Evolutionary conservation across 2,888 invertebrate genomes (phyloP), one percentile per base, ranked within the genome.

Genomic region (Chaetogeoica ovagalla): DNA sequence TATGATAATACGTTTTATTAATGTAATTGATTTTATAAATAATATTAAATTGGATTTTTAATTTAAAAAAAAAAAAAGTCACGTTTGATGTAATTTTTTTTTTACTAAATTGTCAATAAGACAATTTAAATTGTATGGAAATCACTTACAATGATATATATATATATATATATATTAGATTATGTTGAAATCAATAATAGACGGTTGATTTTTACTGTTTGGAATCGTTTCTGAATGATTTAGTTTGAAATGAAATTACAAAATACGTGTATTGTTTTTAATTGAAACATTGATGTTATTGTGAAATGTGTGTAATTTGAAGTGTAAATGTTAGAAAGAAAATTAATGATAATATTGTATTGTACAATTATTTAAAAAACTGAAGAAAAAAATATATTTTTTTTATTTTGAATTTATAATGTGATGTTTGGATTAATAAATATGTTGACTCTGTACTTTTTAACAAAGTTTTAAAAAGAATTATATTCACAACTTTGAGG

Each of bases 141-240:
- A 52, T 55, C 17, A 4, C 19, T 55, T 19, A 30, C 19, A 7
- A 19, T 5, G 19, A 6, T 48, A n/a, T n/a, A n/a, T n/a, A n/a
- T n/a, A n/a, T n/a, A n/a, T n/a, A n/a, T n/a, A n/a, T 68, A 52
- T 52, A 73, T 63, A 52, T 62, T 57, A 74, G 2, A 74, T 74
- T 39, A 57, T 39, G 65, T 65, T 57, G 39, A n/a, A 37, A 74
- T 3, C 2, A 23, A 57, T 57, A 65, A 39, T 39, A 7, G 39
- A n/a, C 11, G 1, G 57, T 63, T n/a, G 21, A 21, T 57, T 65
- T 73, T 63, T 48, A 48, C 15, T 48, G 52, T 37, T 60, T 30
- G 21, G 1, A 9, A 43, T 43, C 43, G 43, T 73, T n/a, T 63
- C 30, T 4, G 19, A 62, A 7, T 0, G 23, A 52, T 73, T 73